A percentile compares a stretch with the other conserved stretches of the same genome.
Conservation (phyloP, 2,888 invertebrate genomes). For the Drosophila flavopinicola region DNA sequence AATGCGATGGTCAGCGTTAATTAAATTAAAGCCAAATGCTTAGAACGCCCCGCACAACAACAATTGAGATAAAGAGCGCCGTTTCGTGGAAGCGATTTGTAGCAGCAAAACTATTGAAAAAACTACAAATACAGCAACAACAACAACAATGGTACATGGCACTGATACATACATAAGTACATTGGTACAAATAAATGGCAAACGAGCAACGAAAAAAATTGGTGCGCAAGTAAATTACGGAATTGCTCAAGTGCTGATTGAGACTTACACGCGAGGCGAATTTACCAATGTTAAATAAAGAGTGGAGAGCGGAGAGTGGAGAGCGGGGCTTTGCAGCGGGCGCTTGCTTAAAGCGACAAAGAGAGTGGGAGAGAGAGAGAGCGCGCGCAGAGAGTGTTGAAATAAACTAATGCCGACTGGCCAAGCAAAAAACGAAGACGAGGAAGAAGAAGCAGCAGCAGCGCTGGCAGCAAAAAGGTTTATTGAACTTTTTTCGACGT, state of each 20-base stretch:
- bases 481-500: slow-evolving; percentile 78
- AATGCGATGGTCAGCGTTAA: slow-evolving; percentile 57
- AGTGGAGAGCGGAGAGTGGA: slow-evolving; percentile 2
- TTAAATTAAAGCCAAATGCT: slow-evolving; percentile 51
- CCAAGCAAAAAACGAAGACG: slow-evolving; percentile 27
- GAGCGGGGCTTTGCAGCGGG: slow-evolving; percentile 23
- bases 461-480: slow-evolving; percentile 68
- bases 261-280: slow-evolving; percentile 53
- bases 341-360: slow-evolving; percentile 20
- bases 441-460: slow-evolving; percentile 25
- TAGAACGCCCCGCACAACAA: slow-evolving; percentile 27
- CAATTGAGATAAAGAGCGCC: slow-evolving; percentile 37
- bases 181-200: slow-evolving; percentile 2
- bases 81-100: slow-evolving; percentile 40
- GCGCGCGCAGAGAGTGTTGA: slow-evolving; percentile 13
- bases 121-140: slow-evolving; percentile 19
- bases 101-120: slow-evolving; percentile 45
- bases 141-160: slow-evolving; percentile 5
- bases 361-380: neutral
- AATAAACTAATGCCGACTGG: slow-evolving; percentile 42
- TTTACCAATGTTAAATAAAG: slow-evolving; percentile 30
- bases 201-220: slow-evolving; percentile 28
- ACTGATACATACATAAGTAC: neutral
- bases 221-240: slow-evolving; percentile 68
- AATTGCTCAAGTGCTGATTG: slow-evolving; percentile 68